Base-by-base conservation (phyloP, 1,140 invertebrate species). In the Platyscapa corneri region DNA sequence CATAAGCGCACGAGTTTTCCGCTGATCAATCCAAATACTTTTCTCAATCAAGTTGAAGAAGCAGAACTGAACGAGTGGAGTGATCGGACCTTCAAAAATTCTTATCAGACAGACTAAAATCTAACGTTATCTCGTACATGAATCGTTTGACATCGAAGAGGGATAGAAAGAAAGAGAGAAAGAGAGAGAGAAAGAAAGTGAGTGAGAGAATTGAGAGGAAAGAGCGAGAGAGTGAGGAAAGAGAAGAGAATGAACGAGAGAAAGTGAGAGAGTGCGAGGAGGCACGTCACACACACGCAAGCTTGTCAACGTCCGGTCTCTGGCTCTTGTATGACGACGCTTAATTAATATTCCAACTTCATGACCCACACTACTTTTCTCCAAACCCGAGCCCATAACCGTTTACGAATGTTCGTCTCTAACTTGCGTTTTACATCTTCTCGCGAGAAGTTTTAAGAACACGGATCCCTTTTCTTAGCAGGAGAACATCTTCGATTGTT, bases 91-190 rank as follows among this genome's bases (percentile, higher is more conserved):
- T 27, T n/a, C 30, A 27, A 76, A 60, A 32, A 76, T 49, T 30
- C 67, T 83, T 81, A 78, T 42, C 75, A 56, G 23, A 70, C 77
- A 42, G 37, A 23, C n/a, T 0, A 42, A 37, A 65, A 65, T 64
- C 37, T 46, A 67, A 16, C 42, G 23, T 27, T 78, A 30, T 60
- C 34, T 56, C 16, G 16, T 3, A 32, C 39, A 34, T 53, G 83
- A 90, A 89, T 88, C 88, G 87, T 88, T 83, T 89, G 90, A 89
- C 89, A 91, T 90, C 89, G 88, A 90, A 86, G 88, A 76, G 49
- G 30, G 32, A 42, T 49, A 78, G 20, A 78, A n/a, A 20, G 53
- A 64, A 10, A 39, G 30, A 60, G 30, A 39, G 34, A 37, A 16
- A 74, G 20, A 27, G 34, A 42, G 12, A 12, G 32, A 20, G 10